Conservation (phyloP, 2,113 vertebrate species). For the Malurus cyaneus region DNA sequence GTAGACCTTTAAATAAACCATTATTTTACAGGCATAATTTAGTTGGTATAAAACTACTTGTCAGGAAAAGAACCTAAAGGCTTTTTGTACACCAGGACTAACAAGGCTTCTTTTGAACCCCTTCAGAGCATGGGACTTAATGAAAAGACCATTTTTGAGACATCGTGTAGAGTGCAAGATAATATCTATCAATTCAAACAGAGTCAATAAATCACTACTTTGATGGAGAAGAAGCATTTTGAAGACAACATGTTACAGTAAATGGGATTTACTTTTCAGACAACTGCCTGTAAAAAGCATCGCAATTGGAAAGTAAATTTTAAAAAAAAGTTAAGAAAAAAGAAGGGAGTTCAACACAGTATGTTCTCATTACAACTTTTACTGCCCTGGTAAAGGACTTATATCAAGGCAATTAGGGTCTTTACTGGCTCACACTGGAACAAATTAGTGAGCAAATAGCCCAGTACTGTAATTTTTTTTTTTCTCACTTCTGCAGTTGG, state of each 20-base stretch:
- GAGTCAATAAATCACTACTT: constrained; percentile 15
- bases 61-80: background rate
- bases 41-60: background rate
- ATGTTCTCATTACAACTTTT: background rate
- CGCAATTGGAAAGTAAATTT: background rate
- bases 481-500: background rate
- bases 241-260: background rate
- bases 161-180: background rate
- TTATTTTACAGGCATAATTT: background rate
- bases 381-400: background rate
- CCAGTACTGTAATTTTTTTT: background rate
- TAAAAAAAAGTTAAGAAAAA: background rate
- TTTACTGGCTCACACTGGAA: background rate
- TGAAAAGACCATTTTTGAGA: background rate
- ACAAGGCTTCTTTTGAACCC: background rate
- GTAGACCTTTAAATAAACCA: background rate
- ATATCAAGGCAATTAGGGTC: background rate
- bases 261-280: constrained; percentile 24
- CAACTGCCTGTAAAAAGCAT: background rate
- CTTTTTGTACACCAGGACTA: background rate
- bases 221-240: background rate
- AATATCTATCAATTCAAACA: background rate
- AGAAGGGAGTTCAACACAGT: background rate
- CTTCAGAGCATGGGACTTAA: background rate
- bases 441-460: background rate